Conservation (phyloP, 1,140 invertebrate species). For the Temnothorax curvispinosus region DNA sequence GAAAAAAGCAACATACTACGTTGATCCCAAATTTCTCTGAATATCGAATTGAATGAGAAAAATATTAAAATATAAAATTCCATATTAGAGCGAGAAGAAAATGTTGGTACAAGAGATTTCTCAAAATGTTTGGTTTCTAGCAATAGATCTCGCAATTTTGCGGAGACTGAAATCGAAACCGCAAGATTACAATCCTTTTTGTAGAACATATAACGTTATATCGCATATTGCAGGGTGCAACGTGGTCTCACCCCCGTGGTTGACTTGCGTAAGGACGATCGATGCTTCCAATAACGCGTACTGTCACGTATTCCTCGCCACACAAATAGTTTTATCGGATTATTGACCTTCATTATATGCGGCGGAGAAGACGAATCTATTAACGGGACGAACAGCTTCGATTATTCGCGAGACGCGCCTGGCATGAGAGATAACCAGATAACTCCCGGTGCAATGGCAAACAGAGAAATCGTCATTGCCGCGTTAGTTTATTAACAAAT, state of each 20-base stretch:
- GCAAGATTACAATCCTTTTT: background rate
- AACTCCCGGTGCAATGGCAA: background rate
- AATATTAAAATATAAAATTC: background rate
- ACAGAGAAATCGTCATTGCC: background rate
- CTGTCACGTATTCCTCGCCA: background rate
- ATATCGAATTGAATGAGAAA: background rate
- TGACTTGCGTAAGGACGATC: slow-evolving; percentile 19
- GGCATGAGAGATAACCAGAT: slow-evolving; percentile 8
- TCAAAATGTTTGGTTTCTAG: too few species aligned
- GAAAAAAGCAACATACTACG: background rate
- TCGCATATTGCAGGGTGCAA: background rate
- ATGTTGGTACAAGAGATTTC: too few species aligned
- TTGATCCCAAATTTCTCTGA: background rate
- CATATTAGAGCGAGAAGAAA: background rate
- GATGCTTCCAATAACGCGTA: slow-evolving; percentile 31
- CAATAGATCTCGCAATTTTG: background rate
- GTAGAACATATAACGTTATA: background rate
- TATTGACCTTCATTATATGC: slow-evolving; percentile 47
- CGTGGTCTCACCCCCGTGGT: background rate
- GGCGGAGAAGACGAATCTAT: slow-evolving; percentile 2
- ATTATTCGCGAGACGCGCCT: slow-evolving; percentile 23
- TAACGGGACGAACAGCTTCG: background rate
- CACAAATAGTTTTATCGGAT: slow-evolving; percentile 48
- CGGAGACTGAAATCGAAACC: background rate
- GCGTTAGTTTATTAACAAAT: slow-evolving; percentile 44